Percentiles rank a stretch among this genome's conserved stretches.
phyloP scores from a whole-genome alignment of 2,113 vertebrate species.

The Otocyon megalotis region DNA sequence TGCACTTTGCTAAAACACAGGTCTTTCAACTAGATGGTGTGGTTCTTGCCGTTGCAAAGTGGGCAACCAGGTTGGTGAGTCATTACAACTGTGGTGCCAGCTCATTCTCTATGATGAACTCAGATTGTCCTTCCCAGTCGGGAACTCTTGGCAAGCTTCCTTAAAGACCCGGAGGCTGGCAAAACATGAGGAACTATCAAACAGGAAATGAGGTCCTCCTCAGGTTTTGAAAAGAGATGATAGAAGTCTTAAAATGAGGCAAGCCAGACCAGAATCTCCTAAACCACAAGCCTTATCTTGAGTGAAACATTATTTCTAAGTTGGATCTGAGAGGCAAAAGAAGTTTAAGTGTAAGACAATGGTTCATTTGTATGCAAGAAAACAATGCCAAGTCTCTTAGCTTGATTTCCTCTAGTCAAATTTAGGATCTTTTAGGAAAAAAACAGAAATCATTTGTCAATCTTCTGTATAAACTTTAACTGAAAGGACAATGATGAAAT shows the following conservation, averaged over 20 bases:
- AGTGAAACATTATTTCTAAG: conserved; percentile 28
- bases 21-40: conserved; percentile 73
- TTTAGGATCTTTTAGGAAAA: neutral
- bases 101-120: conserved; percentile 84
- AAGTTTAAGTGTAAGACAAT: conserved; percentile 18
- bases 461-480: neutral
- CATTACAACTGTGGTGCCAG: conserved; percentile 77
- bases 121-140: conserved; percentile 80
- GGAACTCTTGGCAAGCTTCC: conserved; percentile 80
- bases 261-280: conserved; percentile 76
- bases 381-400: neutral
- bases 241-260: conserved; percentile 75
- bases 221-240: conserved; percentile 80
- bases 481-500: neutral
- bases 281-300: conserved; percentile 68
- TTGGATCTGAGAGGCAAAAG: conserved; percentile 62
- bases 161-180: conserved; percentile 82
- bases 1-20: conserved; percentile 33
- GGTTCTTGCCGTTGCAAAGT: conserved; percentile 79
- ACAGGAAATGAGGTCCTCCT: conserved; percentile 84
- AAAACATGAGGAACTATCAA: conserved; percentile 62
- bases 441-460: neutral
- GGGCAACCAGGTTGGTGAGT: conserved; percentile 82
- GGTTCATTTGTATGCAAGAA: neutral
- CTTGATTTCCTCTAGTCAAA: conserved; percentile 8